Percentiles rank a stretch among this genome's conserved stretches.
Conservation (phyloP, 1,140 invertebrate genomes). For the Episyrphus balteatus region DNA sequence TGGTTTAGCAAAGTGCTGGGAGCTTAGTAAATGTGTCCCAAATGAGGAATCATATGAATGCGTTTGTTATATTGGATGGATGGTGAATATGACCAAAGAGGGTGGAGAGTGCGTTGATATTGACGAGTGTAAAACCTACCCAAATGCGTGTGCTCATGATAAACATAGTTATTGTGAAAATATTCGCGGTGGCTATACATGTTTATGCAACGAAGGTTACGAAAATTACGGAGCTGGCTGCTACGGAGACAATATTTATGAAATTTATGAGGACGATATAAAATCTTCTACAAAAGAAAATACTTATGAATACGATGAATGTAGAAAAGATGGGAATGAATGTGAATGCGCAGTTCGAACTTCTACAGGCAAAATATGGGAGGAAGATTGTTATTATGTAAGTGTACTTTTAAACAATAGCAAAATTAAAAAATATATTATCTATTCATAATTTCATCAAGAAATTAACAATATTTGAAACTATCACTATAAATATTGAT, state of each 20-base stretch:
- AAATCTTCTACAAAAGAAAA: too few relatives aligned
- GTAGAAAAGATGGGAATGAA: not conserved
- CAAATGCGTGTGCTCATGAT: conserved; percentile 64
- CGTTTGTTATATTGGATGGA: conserved; percentile 27
- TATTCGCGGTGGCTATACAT: conserved; percentile 64
- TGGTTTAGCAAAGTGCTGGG: too few relatives aligned
- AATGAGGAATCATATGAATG: conserved; percentile 30
- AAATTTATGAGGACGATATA: too few relatives aligned
- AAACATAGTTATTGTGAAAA: conserved; percentile 74
- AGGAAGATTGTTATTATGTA: not conserved
- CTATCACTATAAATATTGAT: too few relatives aligned
- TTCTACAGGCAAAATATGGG: too few relatives aligned
- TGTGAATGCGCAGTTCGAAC: too few relatives aligned
- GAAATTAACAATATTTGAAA: conserved; percentile 43
- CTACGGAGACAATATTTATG: too few relatives aligned
- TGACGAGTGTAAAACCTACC: conserved; percentile 60
- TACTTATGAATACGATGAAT: not conserved
- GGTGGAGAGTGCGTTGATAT: conserved; percentile 59
- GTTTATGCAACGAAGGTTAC: conserved; percentile 56
- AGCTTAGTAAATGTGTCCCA: conserved; percentile 66
- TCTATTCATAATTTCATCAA: conserved; percentile 53
- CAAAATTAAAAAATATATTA: too few relatives aligned
- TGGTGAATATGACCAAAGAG: conserved; percentile 33
- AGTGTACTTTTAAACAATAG: too few relatives aligned
- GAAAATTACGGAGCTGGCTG: conserved; percentile 42